A percentile compares a stretch with the other conserved stretches of the same genome.
Conservation (phyloP, 2,888 invertebrate genomes). For the Physocephala rufipes region DNA sequence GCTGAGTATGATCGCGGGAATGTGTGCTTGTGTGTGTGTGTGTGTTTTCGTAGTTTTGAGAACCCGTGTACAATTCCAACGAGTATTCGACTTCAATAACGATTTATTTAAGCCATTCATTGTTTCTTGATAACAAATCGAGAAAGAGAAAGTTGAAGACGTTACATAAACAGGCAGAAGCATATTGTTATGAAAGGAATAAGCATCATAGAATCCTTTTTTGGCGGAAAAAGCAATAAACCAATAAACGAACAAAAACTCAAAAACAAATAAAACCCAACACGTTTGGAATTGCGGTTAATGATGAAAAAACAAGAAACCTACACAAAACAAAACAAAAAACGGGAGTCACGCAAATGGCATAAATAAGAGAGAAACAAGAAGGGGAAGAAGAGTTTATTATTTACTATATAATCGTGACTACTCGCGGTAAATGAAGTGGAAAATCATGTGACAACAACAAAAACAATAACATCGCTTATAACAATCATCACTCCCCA, state of each 20-base stretch:
- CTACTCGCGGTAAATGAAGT: conserved; percentile 21
- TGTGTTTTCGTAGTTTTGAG: no score
- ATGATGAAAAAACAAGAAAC: background rate
- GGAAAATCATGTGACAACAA: conserved; percentile 28
- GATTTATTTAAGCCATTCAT: conserved; percentile 3
- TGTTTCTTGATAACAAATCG: no score
- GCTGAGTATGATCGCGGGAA: no score
- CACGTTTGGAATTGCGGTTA: no score
- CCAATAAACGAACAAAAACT: background rate
- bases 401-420: no score
- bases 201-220: conserved; percentile 4
- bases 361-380: conserved; percentile 10
- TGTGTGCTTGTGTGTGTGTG: background rate
- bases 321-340: background rate
- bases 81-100: background rate
- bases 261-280: no score
- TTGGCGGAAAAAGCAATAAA: background rate
- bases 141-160: background rate
- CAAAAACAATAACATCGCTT: no score
- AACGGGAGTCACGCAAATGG: background rate
- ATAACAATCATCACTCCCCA: no score
- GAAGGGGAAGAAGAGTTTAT: no score
- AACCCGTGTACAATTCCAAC: background rate
- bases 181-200: background rate
- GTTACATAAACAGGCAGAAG: no score